Conservation (phyloP, 2,797 vertebrate genomes). For the Myotis vivesi region DNA sequence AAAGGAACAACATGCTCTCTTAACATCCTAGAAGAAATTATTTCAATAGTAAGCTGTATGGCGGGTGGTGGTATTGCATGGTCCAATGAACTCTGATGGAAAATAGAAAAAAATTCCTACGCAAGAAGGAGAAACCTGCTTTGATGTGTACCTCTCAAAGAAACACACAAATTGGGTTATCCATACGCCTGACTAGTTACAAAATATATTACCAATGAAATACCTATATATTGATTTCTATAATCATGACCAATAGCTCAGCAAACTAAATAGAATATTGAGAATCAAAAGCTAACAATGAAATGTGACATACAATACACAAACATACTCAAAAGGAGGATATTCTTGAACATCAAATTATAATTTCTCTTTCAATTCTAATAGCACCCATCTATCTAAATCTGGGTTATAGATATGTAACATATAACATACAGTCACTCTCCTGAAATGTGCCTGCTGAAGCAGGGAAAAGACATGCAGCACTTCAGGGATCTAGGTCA, state of each 20-base stretch:
- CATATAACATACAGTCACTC: not conserved
- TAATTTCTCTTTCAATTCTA: not conserved
- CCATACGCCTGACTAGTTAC: not conserved
- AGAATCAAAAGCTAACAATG: not conserved
- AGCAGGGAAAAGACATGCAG: not conserved
- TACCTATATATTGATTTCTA: not conserved
- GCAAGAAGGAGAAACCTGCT: not conserved
- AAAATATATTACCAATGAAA: slow-evolving; percentile 1
- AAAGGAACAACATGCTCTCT: not conserved
- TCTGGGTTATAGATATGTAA: not conserved
- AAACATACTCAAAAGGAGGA: not conserved
- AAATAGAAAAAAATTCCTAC: slow-evolving; percentile 6
- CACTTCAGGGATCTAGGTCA: not conserved
- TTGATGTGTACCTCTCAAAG: not conserved
- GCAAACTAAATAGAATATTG: not conserved
- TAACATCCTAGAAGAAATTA: slow-evolving; percentile 6
- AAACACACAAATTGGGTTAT: not conserved
- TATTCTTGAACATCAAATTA: not conserved
- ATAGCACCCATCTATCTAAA: not conserved
- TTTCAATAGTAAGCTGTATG: not conserved
- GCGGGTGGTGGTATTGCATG: not conserved
- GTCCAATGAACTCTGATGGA: not conserved
- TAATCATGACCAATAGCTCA: not conserved
- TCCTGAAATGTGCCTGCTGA: not conserved
- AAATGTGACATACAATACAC: not conserved